phyloP scores from a whole-genome alignment of 2,888 invertebrate species.

The Drosophila sordidula region DNA sequence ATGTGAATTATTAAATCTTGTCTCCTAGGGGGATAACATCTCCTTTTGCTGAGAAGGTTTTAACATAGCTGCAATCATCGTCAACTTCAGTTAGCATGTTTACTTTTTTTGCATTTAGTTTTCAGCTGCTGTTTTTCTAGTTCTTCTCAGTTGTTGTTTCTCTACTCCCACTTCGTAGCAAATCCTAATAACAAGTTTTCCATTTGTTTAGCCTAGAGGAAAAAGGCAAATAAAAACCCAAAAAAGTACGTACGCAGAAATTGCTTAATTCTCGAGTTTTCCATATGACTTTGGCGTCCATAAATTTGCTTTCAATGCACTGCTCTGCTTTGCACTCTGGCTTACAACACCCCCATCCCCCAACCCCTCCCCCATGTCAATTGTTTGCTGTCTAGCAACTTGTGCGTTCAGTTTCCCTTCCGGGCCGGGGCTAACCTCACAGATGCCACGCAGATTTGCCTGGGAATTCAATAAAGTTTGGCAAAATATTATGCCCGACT shows the following conservation, averaged over 20 bases:
- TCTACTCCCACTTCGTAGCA: neutral
- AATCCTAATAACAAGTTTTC: conserved; percentile 38
- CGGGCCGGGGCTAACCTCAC: conserved; percentile 33
- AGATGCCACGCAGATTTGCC: conserved; percentile 70
- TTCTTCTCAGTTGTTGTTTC: neutral
- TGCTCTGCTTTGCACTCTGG: conserved; percentile 9
- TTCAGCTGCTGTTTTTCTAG: conserved; percentile 2
- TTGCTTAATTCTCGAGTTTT: conserved; percentile 72
- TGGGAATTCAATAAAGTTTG: conserved; percentile 81
- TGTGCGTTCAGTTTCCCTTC: conserved; percentile 34
- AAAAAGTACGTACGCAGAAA: conserved; percentile 35
- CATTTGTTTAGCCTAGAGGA: conserved; percentile 26
- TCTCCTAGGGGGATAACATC: neutral
- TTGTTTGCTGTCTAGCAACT: conserved; percentile 74
- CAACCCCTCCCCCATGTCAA: conserved; percentile 26
- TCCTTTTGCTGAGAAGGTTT: neutral
- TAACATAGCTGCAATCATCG: neutral
- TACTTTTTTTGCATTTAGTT: neutral
- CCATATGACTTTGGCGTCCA: conserved; percentile 71
- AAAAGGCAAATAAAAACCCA: conserved; percentile 12
- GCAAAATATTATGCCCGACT: conserved; percentile 75
- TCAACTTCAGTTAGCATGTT: neutral
- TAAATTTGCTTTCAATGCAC: conserved; percentile 76
- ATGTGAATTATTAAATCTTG: neutral
- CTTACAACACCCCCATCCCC: neutral